Base-by-base conservation (phyloP, 2,888 invertebrate genomes). In the Phanerotoma sp. region DNA sequence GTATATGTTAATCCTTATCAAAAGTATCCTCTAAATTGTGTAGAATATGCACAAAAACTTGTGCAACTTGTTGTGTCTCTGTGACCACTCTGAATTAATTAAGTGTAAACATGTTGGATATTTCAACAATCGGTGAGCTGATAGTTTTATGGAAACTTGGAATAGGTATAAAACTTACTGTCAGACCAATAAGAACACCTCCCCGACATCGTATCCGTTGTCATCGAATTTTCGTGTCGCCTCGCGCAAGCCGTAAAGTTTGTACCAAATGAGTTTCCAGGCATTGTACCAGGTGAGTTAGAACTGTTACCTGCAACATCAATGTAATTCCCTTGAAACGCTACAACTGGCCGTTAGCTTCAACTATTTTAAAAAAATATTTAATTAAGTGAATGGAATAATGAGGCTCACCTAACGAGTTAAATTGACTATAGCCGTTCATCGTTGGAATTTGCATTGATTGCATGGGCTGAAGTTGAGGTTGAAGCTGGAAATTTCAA, bases 391-490 rank as follows among this genome's bases (percentile, higher is more conserved):
- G 35, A 37, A n/a, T n/a, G n/a, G n/a, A n/a, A n/a, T n/a, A n/a
- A n/a, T 35, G 45, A 59, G 53, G 73, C 78, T 78, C 72, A 79
- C 79, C 71, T 65, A 79, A 61, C n/a, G 77, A 69, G 20, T 77
- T 70, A 54, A 78, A 64, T 60, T 79, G 79, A 45, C 77, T 70
- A 65, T 79, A 79, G 10, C 77, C 74, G 61, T 79, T 79, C 78
- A 79, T 79, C 33, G 77, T 63, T 32, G 78, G 72, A 47, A 79
- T 77, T 65, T 77, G 78, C 75, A 79, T 74, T 28, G 78, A 70
- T 56, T 78, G 79, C 63, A 79, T 74, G 13, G 78, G 76, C 55
- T 78, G 78, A 46, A 79, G 60, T 60, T 75, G 74, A 15, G 73
- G 73, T 58, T 76, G 73, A 25, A 76, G 66, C 74, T 73, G 63